Base-by-base conservation (phyloP, 2,888 invertebrate species). In the Hybos culiciformis region DNA sequence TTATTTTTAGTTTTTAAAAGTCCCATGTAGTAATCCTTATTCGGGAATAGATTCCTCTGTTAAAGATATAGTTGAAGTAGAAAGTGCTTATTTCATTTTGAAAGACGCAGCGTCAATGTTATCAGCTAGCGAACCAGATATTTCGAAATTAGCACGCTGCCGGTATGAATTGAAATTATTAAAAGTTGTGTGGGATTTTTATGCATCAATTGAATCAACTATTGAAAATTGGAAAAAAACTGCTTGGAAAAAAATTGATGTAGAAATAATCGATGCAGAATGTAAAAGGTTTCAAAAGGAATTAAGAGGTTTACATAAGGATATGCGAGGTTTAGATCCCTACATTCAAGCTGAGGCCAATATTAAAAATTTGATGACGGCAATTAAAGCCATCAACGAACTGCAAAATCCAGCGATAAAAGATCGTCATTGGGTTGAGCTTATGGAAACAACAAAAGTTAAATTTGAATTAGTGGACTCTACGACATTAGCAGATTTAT, bases 161-260 rank as follows among this genome's bases (percentile, higher is more conserved):
- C 72, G 86, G 34, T 79, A 78, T 48, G 91, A 93, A 62, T 60
- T 93, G 17, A 80, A 75, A 53, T 69, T 81, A 53, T 56, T 77
- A 12, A 88, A 88, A 66, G 76, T 78, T 58, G 70, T 93, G 20
- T 94, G 94, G 94, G 93, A 94, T 66, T 91, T 87, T 60, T 79
- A 84, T 33, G 71, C 74, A 50, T 77, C 91, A 26, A 83, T 91
- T 18, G 73, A 77, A 56, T 81, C 83, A 2, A 83, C 81, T 44
- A 80, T 94, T 44, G 80, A 84, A 41, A 86, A 86, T 61, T 96
- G 94, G 94, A 91, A 92, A 64, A 84, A 77, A 46, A 93, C 92
- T 0, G 78, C 83, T 0, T 96, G 94, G 94, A 83, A 83, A 58
- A 85, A 86, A 58, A 88, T 94, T 46, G 91, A 94, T 56, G 86